These are phyloP conservation scores for Orchesella cincta DNA, from an alignment of 1,140 invertebrate genomes.

Conservation along the genomic window DNA sequence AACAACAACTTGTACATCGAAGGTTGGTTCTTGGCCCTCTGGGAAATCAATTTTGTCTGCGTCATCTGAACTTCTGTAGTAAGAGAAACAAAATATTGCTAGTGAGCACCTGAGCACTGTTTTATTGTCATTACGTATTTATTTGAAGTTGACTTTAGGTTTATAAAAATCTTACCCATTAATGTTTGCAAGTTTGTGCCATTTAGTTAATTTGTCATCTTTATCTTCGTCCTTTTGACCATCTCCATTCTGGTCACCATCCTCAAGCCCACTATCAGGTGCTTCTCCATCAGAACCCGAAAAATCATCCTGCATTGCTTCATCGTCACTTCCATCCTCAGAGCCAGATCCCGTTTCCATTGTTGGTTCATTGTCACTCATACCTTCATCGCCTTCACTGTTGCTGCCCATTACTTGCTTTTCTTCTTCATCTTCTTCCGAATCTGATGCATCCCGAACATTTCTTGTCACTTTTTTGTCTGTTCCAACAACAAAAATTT, in stretches of 20 bases:
- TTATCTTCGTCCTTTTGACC: slow-evolving; percentile 59
- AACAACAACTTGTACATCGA: slow-evolving; percentile 80
- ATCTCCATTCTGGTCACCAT: slow-evolving; percentile 51
- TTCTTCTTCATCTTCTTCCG: slow-evolving; percentile 47
- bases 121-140: background rate
- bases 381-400: slow-evolving; percentile 57
- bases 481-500: background rate
- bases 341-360: slow-evolving; percentile 51
- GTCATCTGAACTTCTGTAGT: slow-evolving; percentile 59
- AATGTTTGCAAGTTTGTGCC: slow-evolving; percentile 54
- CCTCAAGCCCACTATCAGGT: slow-evolving; percentile 42
- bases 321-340: slow-evolving; percentile 48
- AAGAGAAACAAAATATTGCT: background rate
- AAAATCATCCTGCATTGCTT: slow-evolving; percentile 31
- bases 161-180: slow-evolving; percentile 58
- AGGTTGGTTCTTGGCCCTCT: slow-evolving; percentile 69
- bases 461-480: slow-evolving; percentile 11
- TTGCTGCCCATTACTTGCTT: slow-evolving; percentile 52
- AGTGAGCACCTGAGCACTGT: slow-evolving; percentile 1
- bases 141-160: slow-evolving; percentile 62
- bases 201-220: slow-evolving; percentile 56
- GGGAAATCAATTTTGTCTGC: slow-evolving; percentile 81
- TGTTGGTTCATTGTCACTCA: slow-evolving; percentile 48
- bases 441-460: slow-evolving; percentile 46
- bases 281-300: slow-evolving; percentile 51